A percentile compares a stretch with the other conserved stretches of the same genome.
Evolutionary conservation across 2,888 invertebrate species (phyloP).

Genomic region (Eristalinus aeneus): DNA sequence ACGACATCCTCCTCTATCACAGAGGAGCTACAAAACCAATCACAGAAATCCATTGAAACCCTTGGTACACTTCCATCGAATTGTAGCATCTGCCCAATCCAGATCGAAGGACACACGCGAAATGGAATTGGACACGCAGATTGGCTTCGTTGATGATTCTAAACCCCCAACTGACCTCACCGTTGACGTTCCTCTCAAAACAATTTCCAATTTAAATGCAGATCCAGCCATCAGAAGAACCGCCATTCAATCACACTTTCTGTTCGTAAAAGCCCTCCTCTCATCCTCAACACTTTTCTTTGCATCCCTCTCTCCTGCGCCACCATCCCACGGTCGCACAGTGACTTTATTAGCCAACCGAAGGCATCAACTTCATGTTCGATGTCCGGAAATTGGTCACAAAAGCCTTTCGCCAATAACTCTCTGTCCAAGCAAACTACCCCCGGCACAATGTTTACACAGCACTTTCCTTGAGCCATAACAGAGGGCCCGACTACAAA

Average conservation of each 20-base stretch:
- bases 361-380: constrained; percentile 41
- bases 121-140: constrained; percentile 45
- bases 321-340: background rate
- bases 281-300: background rate
- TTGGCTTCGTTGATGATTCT: constrained; percentile 30
- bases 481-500: constrained; percentile 54
- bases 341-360: constrained; percentile 43
- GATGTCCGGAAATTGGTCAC: constrained; percentile 62
- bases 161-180: background rate
- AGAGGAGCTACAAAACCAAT: constrained; percentile 45
- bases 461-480: constrained; percentile 56
- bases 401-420: constrained; percentile 62
- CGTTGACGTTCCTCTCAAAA: background rate
- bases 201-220: constrained; percentile 69
- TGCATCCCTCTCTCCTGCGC: background rate
- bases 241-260: constrained; percentile 43
- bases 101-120: constrained; percentile 9
- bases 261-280: background rate
- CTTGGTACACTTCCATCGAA: background rate
- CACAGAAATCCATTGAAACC: constrained; percentile 47
- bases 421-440: constrained; percentile 59
- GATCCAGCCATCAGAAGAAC: constrained; percentile 40
- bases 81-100: constrained; percentile 43
- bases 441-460: constrained; percentile 55
- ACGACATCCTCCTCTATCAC: background rate